Evolutionary conservation across 2,113 vertebrate genomes (phyloP), one percentile per base, ranked within the genome.

Genomic region (Menidia beryllina): DNA sequence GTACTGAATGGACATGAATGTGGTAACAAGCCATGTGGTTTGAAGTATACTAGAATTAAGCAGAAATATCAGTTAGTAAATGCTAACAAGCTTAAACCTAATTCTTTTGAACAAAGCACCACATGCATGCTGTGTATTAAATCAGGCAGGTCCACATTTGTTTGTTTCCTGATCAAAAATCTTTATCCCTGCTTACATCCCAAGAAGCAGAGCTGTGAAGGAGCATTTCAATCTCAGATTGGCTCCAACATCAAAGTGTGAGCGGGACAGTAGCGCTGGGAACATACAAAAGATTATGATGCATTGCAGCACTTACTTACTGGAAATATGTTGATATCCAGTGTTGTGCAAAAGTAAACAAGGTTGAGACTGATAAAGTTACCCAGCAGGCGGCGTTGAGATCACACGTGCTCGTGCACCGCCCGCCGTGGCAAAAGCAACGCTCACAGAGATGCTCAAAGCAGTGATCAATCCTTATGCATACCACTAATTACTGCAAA

Each of bases 151-250:
- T 54, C 27, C 26, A 11, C 13, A 3, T 34, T 27, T 11, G 25
- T 7, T 30, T 47, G 39, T 5, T 43, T 11, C 12, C 39, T n/a
- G 17, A n/a, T 66, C 12, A 7, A 19, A 6, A 19, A 45, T 45
- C n/a, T 45, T 0, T 17, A 45, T 19, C 19, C 17, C 19, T 45
- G 17, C 41, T 5, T 14, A 19, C 19, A 17, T 45, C n/a, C 41
- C 17, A 14, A 19, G 41, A 19, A 6, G 41, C 41, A n/a, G 41
- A 45, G 41, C 27, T 1, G 13, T 8, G 34, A 30, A 38, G 53
- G 53, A 72, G 64, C 34, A 24, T 64, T 55, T 36, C 54, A 54
- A 52, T 72, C 34, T 83, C 36, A 48, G 55, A 24, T 66, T 66
- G 66, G 59, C 69, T 65, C 39, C 54, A 19, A 2, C 26, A 60